Conservation (phyloP, 35 echinoderm and acorn worm genomes). For the Strongylocentrotus purpuratus region DNA sequence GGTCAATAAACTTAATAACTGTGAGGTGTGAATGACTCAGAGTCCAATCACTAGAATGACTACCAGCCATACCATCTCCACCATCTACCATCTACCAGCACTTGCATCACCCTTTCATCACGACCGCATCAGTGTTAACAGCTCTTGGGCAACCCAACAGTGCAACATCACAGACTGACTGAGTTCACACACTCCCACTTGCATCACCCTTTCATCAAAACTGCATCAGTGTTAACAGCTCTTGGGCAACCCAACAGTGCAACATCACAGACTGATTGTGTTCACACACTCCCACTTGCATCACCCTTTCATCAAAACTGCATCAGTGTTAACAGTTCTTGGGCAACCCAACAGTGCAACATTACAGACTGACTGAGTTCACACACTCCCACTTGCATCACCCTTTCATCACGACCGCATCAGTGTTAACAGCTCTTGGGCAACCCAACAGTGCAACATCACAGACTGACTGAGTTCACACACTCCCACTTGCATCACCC, state of each 20-base stretch:
- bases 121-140: not conserved
- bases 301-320: no score
- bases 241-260: no score
- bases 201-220: no score
- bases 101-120: not conserved
- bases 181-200: no score
- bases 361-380: no score
- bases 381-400: conserved; percentile 3
- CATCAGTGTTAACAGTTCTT: no score
- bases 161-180: no score
- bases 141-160: no score
- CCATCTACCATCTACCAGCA: not conserved
- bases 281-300: not conserved
- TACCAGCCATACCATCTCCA: not conserved
- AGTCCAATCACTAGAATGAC: not conserved
- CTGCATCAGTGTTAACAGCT: no score
- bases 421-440: not conserved
- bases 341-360: no score
- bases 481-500: not conserved
- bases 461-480: not conserved
- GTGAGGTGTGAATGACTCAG: not conserved
- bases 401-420: not conserved
- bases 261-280: no score
- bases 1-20: conserved; percentile 6
- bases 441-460: not conserved